Percentiles rank a stretch among this genome's conserved stretches.
Conservation (phyloP, 30 jellyfish, hydroid and myxozoan genomes). For the Catostylus mosaicus region DNA sequence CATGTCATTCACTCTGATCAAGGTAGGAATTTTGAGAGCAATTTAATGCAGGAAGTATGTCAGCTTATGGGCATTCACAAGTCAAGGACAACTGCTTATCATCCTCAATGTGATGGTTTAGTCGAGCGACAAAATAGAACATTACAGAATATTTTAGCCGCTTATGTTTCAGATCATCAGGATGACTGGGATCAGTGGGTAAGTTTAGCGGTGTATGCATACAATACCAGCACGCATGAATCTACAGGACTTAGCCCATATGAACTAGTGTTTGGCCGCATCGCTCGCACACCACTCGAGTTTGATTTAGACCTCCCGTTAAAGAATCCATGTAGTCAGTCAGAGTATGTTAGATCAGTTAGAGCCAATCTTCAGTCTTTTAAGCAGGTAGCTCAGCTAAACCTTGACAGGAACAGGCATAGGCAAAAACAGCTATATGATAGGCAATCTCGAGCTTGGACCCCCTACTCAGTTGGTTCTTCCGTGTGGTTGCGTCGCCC, state of each 20-base stretch:
- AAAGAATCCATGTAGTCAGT: constrained; percentile 13
- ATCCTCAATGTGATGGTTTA: too few species aligned
- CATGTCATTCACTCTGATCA: constrained; percentile 56
- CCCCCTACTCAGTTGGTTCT: too few species aligned
- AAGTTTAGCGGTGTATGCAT: constrained; percentile 44
- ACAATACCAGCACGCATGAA: constrained; percentile 48
- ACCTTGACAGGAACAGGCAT: too few species aligned
- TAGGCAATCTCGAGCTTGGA: too few species aligned
- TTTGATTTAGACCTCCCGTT: constrained; percentile 12
- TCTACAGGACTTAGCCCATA: constrained; percentile 70
- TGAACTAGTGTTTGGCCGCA: constrained; percentile 43
- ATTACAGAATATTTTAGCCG: constrained; percentile 28
- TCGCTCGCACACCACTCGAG: constrained; percentile 13
- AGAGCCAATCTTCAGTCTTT: too few species aligned
- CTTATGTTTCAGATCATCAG: constrained; percentile 28
- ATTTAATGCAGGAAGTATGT: constrained; percentile 42
- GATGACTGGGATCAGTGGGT: constrained; percentile 49
- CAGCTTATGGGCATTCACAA: constrained; percentile 50
- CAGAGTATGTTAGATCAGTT: too few species aligned
- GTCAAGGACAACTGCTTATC: constrained; percentile 53
- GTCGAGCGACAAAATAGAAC: constrained; percentile 48
- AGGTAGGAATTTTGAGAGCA: constrained; percentile 59
- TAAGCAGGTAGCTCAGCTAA: too few species aligned
- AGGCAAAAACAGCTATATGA: too few species aligned
- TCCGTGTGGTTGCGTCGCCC: too few species aligned